Conservation (phyloP, 1,140 invertebrate species). For the Trichonephila clavipes region DNA sequence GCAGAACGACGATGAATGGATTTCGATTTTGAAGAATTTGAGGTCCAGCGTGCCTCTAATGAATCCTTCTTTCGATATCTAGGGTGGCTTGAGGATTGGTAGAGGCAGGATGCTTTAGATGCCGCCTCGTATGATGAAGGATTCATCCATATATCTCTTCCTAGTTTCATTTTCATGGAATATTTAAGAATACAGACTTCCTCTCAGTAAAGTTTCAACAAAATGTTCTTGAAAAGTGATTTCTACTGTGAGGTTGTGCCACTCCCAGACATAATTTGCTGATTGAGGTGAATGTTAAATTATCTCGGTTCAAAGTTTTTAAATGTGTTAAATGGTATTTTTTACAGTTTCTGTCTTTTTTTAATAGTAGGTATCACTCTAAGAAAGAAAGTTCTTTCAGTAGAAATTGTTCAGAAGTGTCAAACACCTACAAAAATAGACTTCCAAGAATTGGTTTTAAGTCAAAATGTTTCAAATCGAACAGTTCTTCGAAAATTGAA, state of each 20-base stretch:
- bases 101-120: conserved; percentile 46
- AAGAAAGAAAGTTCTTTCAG: not conserved
- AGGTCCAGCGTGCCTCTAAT: not conserved
- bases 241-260: not conserved
- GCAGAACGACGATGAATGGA: conserved; percentile 14
- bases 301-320: not conserved
- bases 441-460: not conserved
- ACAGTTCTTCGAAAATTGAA: not conserved
- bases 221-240: not conserved
- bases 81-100: conserved; percentile 17
- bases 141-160: conserved; percentile 65
- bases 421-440: not conserved
- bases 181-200: not conserved
- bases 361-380: not conserved
- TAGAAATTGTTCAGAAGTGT: not conserved
- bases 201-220: not conserved
- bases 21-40: not conserved
- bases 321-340: not conserved
- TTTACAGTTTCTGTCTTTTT: not conserved
- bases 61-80: conserved; percentile 54
- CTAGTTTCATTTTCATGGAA: conserved; percentile 42
- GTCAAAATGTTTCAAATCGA: not conserved
- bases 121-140: conserved; percentile 36
- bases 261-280: not conserved
- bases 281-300: not conserved